Base-by-base conservation (phyloP, 2,797 vertebrate species). In the Pangasius krempfi region DNA sequence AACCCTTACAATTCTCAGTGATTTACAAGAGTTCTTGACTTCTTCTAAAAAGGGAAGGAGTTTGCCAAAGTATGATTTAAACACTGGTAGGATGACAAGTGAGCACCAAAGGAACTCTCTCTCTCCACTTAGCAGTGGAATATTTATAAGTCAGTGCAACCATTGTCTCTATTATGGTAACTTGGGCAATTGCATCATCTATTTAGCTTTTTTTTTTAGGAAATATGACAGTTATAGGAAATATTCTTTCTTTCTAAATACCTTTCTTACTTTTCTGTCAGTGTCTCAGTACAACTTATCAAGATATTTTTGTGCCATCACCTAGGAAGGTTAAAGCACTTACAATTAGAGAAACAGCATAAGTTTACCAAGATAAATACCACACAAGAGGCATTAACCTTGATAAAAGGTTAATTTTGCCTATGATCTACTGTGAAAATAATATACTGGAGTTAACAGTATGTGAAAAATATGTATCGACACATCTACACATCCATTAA, bases 211-310 rank as follows among this genome's bases (percentile, higher is more conserved):
- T 68, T 33, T 30, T 30, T 33, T 68, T 33, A 66, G 27, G 62
- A 13, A 68, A 70, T 37, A 4, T 13, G 14, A 30, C 27, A 18
- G 14, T 68, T 5, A 68, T 2, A 70, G 13, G 18, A 70, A 33
- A 33, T 70, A 70, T 70, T 33, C 4, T 47, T 47, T 47, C 8
- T 47, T 47, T 47, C 44, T 47, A 47, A 47, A 47, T 8, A 37
- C 30, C 30, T 18, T 68, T 18, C 14, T 68, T 33, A 33, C 13
- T 68, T 70, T 70, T 70, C 4, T 33, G 66, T n/a, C 64, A 70
- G 30, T 2, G n/a, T n/a, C n/a, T 75, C 72, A 47, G 5, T 47
- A 86, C 78, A 90, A 88, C 64, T 89, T 79, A 88, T 91, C 84
- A 58, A 80, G 88, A 84, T 73, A 8, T 88, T 84, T 86, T 64